Evolutionary conservation across 2,888 invertebrate species (phyloP), one percentile per base, ranked within the genome.

Genomic region (Danaus chrysippus): DNA sequence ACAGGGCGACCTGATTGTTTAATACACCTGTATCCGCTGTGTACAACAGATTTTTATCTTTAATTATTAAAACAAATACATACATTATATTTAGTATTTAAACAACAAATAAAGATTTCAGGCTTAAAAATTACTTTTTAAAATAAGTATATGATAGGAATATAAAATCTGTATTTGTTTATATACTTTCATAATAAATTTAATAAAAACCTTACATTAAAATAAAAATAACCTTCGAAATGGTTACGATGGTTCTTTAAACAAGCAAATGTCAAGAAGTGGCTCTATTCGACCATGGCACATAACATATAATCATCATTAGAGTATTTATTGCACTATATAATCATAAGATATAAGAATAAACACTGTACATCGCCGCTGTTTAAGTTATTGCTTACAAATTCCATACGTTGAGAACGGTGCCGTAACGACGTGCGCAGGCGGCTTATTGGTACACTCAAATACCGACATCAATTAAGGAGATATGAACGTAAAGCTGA

Each of bases 381-480:
- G 79, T 73, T 78, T 82, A 85, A 86, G 76, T 85, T 88, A 88
- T 87, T 81, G 82, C 73, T 77, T 84, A 87, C 86, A 83, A 86
- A 87, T 86, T 86, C 85, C 84, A 86, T 85, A 84, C 85, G 79
- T 87, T 77, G 82, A 80, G 77, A 79, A 82, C 83, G 86, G 84
- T 81, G 83, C 79, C 73, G 79, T 75, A 73, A 73, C 70, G 76
- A 79, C 73, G 77, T 71, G 77, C 71, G 69, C 73, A 68, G 77
- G 83, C 87, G 87, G 88, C 84, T 79, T 79, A 79, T 82, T 79
- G 78, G 70, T 76, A 74, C 82, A 81, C 78, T 86, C 86, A 86
- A 87, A 87, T 84, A 83, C 84, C 79, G 79, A 84, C 87, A 88
- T 89, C 87, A 87, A 87, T 89, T 88, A 86, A 84, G 80, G 71